Evolutionary conservation across 2,797 vertebrate species (phyloP).

Genomic region (Cryptoprocta ferox): DNA sequence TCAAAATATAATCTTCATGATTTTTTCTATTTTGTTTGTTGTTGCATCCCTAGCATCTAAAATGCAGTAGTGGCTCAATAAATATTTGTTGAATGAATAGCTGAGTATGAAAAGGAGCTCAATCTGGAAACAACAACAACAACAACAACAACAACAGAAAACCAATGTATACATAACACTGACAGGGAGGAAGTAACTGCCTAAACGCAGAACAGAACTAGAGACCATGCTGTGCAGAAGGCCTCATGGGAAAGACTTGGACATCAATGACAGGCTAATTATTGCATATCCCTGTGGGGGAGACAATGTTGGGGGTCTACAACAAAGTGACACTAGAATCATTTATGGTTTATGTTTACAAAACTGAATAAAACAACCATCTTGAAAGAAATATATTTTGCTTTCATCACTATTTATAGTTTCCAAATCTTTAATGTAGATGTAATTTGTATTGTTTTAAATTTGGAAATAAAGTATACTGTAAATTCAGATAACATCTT

Average conservation of each 20-base stretch:
- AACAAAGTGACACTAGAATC: neutral
- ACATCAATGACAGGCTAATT: no score
- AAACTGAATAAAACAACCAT: neutral
- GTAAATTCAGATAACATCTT: conserved; percentile 1
- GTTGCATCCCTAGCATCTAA: conserved; percentile 8
- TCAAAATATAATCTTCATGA: conserved; percentile 26
- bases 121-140: neutral
- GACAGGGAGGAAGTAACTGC: neutral
- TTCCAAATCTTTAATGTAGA: neutral
- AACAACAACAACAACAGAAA: neutral
- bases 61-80: conserved; percentile 22
- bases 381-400: neutral
- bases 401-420: neutral
- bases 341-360: neutral
- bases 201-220: neutral
- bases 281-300: neutral
- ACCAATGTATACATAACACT: neutral
- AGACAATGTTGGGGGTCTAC: neutral
- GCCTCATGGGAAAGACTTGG: neutral
- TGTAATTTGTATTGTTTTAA: neutral
- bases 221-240: neutral
- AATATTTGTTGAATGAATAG: conserved; percentile 25
- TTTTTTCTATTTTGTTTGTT: conserved; percentile 44
- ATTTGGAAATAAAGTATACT: neutral
- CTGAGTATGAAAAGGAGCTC: neutral